Percentiles rank a stretch among this genome's conserved stretches.
Conservation (phyloP, 2,113 vertebrate species). For the Podarcis raffonei region DNA sequence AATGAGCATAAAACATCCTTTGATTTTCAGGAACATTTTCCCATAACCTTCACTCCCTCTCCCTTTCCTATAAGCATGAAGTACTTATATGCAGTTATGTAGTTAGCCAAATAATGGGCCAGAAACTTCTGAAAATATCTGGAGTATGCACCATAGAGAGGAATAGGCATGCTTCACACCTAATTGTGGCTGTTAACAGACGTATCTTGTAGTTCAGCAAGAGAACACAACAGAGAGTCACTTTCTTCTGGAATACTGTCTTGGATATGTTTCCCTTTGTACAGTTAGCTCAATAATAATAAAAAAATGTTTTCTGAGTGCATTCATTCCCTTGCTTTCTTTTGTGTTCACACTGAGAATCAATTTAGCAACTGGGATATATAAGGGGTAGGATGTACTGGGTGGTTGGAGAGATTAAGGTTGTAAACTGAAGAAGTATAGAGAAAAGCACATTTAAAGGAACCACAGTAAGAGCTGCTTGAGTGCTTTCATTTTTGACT, state of each 20-base stretch:
- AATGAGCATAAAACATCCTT: background rate
- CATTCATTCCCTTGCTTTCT: background rate
- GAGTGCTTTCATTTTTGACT: background rate
- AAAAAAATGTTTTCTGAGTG: background rate
- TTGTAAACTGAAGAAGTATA: no score
- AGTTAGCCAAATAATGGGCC: background rate
- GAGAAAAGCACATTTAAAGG: no score
- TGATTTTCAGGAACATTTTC: background rate
- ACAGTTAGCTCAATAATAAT: background rate
- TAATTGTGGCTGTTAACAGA: background rate
- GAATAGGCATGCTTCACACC: background rate
- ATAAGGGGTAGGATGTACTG: background rate
- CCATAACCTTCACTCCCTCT: background rate
- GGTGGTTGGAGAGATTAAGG: background rate
- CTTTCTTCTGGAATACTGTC: background rate
- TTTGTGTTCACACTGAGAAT: background rate
- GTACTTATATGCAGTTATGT: background rate
- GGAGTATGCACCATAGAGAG: background rate
- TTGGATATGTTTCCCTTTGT: background rate
- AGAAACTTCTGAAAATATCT: background rate
- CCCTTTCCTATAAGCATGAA: background rate
- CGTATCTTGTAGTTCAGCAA: background rate
- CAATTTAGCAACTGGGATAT: background rate
- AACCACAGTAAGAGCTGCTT: background rate
- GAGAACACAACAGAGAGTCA: background rate